Base-by-base conservation (phyloP, 2,888 invertebrate genomes). In the Venusia cambrica region DNA sequence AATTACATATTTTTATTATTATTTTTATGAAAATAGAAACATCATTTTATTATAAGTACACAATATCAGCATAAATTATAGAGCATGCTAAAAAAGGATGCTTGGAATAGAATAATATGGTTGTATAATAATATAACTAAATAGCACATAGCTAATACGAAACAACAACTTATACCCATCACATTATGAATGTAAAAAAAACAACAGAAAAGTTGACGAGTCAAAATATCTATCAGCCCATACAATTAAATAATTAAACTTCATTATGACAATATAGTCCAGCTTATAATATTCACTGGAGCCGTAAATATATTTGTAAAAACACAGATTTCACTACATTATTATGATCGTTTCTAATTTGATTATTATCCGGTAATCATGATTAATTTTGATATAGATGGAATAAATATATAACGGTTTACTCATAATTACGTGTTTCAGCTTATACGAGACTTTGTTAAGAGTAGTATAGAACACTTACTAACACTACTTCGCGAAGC, bases 31-130 rank as follows among this genome's bases (percentile, higher is more conserved):
- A 77, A 80, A 76, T 74, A 74, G 71, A 64, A 69, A 76, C 70
- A 74, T 74, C 67, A 78, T 76, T 75, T 73, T 64, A 69, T 63
- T 58, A 79, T 84, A 84, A 84, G 84, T 84, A 84, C 84, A 78
- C 61, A 63, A 58, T 70, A 67, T 66, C 62, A 59, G 58, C 57
- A 54, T 41, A 36, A 48, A 62, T 60, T 59, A 68, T 71, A 67
- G 74, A 70, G 73, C 71, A 71, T 57, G 56, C 54, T 46, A 62
- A 40, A n/a, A 54, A 63, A 48, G 55, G 56, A 69, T 65, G 65
- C 65, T 70, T 51, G 51, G 52, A 62, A 65, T 66, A 62, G 51
- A 51, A 61, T 63, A 28, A 62, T 62, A 63, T 57, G 66, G 57
- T 56, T 45, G 39, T 30, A 35, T 39, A 34, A 34, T 32, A 35